These are phyloP conservation scores for Micromussa lordhowensis DNA, from an alignment of 92 coral and sea anemone genomes.

Conservation along the genomic window DNA sequence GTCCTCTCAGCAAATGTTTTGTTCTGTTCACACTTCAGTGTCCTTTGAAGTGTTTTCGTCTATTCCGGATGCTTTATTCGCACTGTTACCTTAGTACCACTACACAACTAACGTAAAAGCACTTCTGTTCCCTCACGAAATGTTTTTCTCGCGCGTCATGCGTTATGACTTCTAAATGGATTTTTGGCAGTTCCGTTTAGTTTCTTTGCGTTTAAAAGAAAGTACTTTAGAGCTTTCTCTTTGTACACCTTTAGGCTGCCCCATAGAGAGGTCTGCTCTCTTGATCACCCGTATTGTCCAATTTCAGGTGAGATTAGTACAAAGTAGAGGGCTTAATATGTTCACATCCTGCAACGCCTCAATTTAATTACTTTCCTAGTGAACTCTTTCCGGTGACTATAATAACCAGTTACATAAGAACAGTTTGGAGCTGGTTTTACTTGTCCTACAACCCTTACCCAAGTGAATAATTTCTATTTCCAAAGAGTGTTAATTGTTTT, in stretches of 20 bases:
- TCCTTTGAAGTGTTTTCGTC: conserved; percentile 46
- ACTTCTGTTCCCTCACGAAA: conserved; percentile 52
- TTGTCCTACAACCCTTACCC: background rate
- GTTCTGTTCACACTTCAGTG: conserved; percentile 32
- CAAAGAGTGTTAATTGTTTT: background rate
- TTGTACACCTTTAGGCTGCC: background rate
- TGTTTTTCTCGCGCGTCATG: conserved; percentile 32
- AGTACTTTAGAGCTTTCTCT: background rate
- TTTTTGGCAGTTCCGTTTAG: background rate
- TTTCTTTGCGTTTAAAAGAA: background rate
- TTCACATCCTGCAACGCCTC: conserved; percentile 25
- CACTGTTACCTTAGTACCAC: conserved; percentile 17
- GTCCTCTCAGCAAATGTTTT: conserved; percentile 5
- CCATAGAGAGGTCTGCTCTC: background rate
- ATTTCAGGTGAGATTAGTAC: conserved; percentile 16
- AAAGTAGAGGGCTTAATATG: conserved; percentile 3
- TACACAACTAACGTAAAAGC: conserved; percentile 34
- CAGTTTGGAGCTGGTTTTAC: background rate
- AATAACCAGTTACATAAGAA: background rate
- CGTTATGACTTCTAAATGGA: background rate
- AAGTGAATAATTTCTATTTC: background rate
- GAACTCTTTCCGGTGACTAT: conserved; percentile 22
- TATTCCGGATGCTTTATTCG: conserved; percentile 36
- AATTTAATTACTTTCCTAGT: background rate
- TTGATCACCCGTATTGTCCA: background rate